phyloP scores from a whole-genome alignment of 2,113 vertebrate genomes.

The Anarrhichthys ocellatus region DNA sequence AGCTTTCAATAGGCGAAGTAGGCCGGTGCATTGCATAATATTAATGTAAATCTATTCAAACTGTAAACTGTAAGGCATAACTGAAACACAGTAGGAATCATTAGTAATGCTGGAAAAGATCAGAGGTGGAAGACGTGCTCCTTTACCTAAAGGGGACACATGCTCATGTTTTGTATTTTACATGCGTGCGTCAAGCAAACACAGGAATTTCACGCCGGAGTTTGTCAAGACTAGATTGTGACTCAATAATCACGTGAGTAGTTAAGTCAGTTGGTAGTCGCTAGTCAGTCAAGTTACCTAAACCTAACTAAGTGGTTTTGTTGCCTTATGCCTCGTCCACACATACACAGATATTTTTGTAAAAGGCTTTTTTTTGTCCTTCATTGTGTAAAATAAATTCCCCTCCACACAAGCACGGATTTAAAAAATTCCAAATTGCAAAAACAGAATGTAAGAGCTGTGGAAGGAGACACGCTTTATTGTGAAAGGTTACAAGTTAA shows the following conservation, averaged over 20 bases:
- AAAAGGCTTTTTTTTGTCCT: background rate
- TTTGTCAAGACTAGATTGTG: too few species aligned
- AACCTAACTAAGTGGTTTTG: background rate
- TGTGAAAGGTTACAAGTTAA: background rate
- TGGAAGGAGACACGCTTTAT: background rate
- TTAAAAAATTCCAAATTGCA: too few species aligned
- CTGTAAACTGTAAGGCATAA: conserved; percentile 48
- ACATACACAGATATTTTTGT: background rate
- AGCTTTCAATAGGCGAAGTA: conserved; percentile 20
- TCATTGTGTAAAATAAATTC: too few species aligned
- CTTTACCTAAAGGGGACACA: background rate
- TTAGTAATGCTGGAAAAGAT: background rate
- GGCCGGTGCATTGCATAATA: conserved; percentile 55
- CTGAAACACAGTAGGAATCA: conserved; percentile 33
- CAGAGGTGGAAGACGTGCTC: background rate
- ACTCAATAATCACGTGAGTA: too few species aligned
- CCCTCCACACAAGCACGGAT: too few species aligned
- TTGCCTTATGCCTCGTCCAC: background rate
- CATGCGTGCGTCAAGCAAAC: background rate
- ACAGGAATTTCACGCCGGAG: background rate
- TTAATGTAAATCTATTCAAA: conserved; percentile 62
- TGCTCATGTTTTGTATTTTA: background rate
- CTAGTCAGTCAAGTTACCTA: background rate
- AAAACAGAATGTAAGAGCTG: too few species aligned
- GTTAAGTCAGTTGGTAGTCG: too few species aligned